Conservation (phyloP, 2,113 vertebrate species). For the Hippocampus mohnikei region DNA sequence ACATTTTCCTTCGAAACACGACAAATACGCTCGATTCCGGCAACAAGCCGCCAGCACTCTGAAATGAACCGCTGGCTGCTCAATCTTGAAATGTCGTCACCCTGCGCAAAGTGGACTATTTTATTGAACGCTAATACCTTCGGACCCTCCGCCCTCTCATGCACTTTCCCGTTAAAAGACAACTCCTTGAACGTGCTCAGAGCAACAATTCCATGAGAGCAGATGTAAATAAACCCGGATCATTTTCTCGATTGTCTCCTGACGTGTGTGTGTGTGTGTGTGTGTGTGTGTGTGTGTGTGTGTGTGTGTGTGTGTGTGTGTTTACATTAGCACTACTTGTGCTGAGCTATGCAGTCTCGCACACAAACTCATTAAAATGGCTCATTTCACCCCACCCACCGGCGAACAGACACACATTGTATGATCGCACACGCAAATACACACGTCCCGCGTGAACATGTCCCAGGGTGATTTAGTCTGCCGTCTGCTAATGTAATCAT, state of each 20-base stretch:
- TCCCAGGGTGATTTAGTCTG: slow-evolving; percentile 6
- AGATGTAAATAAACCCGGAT: slow-evolving; percentile 29
- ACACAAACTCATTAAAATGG: slow-evolving; percentile 61
- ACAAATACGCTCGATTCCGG: background rate
- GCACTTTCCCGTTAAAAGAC: slow-evolving; percentile 3
- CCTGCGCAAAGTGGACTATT: background rate
- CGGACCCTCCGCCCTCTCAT: background rate
- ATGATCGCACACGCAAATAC: slow-evolving; percentile 26
- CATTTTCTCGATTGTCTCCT: background rate
- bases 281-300: slow-evolving; percentile 4
- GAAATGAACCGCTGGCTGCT: background rate
- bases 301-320: slow-evolving; percentile 22
- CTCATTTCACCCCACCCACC: slow-evolving; percentile 62
- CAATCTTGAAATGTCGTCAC: background rate
- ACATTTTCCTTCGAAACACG: background rate
- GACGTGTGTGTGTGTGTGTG: background rate
- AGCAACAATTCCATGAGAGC: slow-evolving; percentile 33
- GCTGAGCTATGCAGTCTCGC: slow-evolving; percentile 30
- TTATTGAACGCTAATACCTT: background rate
- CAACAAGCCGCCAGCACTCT: background rate
- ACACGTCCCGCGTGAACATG: slow-evolving; percentile 5
- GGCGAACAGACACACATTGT: slow-evolving; percentile 53
- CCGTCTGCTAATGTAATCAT: slow-evolving; percentile 6
- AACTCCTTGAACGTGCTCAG: slow-evolving; percentile 21
- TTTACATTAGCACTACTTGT: slow-evolving; percentile 15